A percentile compares a stretch with the other conserved stretches of the same genome.
These are phyloP conservation scores for Fragum sueziense DNA, from an alignment of 2,888 invertebrate species.

Conservation along the genomic window DNA sequence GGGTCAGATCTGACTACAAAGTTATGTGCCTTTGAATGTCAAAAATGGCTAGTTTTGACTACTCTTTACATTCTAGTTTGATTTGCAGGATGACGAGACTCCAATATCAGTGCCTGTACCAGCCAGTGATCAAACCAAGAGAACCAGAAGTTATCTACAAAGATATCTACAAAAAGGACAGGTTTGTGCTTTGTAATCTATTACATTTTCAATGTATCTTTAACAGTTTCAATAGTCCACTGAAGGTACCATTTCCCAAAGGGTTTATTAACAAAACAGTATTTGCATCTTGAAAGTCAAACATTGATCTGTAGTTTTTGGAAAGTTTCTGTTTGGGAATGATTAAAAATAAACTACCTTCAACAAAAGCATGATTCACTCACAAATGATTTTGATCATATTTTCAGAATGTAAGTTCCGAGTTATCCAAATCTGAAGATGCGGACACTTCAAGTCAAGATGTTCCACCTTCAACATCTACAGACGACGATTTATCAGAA, in stretches of 20 bases:
- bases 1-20: too few species aligned
- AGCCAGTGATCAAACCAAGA: not conserved
- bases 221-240: too few species aligned
- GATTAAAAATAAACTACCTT: too few species aligned
- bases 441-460: not conserved
- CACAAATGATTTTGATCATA: not conserved
- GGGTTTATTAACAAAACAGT: too few species aligned
- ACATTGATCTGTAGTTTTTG: too few species aligned
- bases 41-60: too few species aligned
- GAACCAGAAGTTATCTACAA: not conserved
- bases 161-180: not conserved
- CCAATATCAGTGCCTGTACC: not conserved
- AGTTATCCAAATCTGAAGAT: not conserved
- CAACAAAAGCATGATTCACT: not conserved
- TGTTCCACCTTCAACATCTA: conserved; percentile 26
- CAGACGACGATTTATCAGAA: conserved; percentile 18
- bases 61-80: too few species aligned
- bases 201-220: too few species aligned
- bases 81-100: not conserved
- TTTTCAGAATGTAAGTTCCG: not conserved
- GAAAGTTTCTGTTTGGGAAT: too few species aligned
- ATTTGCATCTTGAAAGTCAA: too few species aligned
- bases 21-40: too few species aligned
- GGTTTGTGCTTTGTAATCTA: not conserved
- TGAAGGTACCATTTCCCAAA: too few species aligned